Evolutionary conservation across 2,888 invertebrate genomes (phyloP), one percentile per base, ranked within the genome.

Genomic region (Ametastegia equiseti): DNA sequence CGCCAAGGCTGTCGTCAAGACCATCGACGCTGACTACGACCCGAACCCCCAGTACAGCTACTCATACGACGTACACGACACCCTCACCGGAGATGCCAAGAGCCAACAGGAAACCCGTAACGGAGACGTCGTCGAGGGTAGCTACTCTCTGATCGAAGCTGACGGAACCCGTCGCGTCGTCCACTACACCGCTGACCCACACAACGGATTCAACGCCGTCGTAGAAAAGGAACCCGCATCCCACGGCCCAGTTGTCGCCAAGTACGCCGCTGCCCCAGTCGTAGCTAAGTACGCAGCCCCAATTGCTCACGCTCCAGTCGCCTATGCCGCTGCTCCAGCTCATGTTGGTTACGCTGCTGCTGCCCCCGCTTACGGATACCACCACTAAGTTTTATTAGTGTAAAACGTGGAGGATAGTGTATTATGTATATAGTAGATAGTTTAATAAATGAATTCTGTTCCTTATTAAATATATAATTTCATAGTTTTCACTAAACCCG

Each of bases 191-290:
- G 75, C 75, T 33, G 75, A 75, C 36, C 75, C 75, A 30, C 75
- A 75, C 75, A 75, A 75, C 39, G 75, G 75, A 75, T 75, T 75
- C 75, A 75, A 75, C 75, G 75, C 75, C 57, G 75, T 75, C 75
- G 75, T 75, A 19, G 54, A 75, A 33, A 75, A 75, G 54, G 75
- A 75, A 54, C 39, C 75, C 6, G 75, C 75, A 54, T 39, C 42
- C 15, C 75, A 75, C 36, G 75, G 54, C 15, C 75, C 36, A n/a
- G 75, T 75, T n/a, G 75, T 75, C 19, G 75, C 75, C 33, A 75
- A 75, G 39, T 75, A 75, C 75, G 75, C 75, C 9, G 54, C 75
- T 2, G 75, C 75, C 75, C 75, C 75, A 50, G 75, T 75, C 11
- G 71, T 71, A 23, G 71, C 71, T 39, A 75, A 75, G 54, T 75